A percentile compares a stretch with the other conserved stretches of the same genome.
phyloP scores from a whole-genome alignment of 1,140 invertebrate species.

The Philopotamus ludificatus region DNA sequence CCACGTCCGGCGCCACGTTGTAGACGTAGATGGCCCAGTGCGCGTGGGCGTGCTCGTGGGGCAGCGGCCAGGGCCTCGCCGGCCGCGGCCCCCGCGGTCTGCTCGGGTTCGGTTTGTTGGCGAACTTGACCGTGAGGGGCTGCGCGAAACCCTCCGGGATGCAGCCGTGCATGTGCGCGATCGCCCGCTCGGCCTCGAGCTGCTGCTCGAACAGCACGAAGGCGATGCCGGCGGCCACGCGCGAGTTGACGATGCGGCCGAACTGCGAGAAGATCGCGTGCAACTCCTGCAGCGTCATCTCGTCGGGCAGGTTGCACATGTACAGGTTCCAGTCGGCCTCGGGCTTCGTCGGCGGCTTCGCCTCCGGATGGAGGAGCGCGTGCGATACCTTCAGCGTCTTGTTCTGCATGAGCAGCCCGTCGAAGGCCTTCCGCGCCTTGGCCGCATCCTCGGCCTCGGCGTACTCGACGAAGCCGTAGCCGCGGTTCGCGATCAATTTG shows the following conservation, averaged over 20 bases:
- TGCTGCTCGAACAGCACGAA: constrained; percentile 56
- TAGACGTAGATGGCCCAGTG: constrained; percentile 99
- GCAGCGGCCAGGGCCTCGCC: constrained; percentile 47
- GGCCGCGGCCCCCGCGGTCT: constrained; percentile 37
- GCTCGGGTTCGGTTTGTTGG: constrained; percentile 56
- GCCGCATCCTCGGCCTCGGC: constrained; percentile 53
- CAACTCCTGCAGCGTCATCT: constrained; percentile 57
- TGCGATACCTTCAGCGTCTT: constrained; percentile 57
- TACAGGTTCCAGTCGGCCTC: constrained; percentile 58
- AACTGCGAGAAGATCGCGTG: constrained; percentile 56
- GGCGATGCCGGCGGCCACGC: constrained; percentile 56
- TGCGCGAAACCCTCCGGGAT: constrained; percentile 55
- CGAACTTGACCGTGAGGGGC: constrained; percentile 57
- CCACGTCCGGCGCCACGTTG: constrained; percentile 96
- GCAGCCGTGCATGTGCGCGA: constrained; percentile 53
- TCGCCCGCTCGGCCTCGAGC: constrained; percentile 55
- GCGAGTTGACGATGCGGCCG: constrained; percentile 57
- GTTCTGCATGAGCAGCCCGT: constrained; percentile 56
- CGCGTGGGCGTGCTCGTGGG: constrained; percentile 59
- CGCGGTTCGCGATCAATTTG: constrained; percentile 58
- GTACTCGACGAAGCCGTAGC: constrained; percentile 59
- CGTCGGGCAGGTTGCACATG: constrained; percentile 57
- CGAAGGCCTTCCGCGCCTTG: constrained; percentile 55
- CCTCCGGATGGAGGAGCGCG: constrained; percentile 54
- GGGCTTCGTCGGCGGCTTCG: constrained; percentile 54